Base-by-base conservation (phyloP, 2,113 vertebrate genomes). In the Nannospalax galili region DNA sequence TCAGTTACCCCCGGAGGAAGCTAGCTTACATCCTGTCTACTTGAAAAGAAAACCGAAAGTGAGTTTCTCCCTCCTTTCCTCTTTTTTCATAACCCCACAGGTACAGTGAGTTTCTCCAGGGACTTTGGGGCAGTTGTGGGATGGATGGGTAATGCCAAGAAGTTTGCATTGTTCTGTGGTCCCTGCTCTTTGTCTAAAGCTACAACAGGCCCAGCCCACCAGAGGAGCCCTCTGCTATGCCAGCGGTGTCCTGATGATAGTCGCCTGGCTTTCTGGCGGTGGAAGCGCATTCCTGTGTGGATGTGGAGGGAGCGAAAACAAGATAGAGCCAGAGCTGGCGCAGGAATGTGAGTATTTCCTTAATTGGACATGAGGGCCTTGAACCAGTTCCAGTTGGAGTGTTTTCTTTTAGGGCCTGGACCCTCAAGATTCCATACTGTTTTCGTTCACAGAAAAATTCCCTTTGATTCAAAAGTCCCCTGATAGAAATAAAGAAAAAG, bases 331-430 rank as follows among this genome's bases (percentile, higher is more conserved):
- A 78, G 95, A 86, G 96, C 85, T 40, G 65, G 88, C 16, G 11
- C 84, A 92, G 94, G 96, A 97, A 97, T 97, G 96, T 72, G 84
- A 95, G 77, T 81, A 32, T 93, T 95, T 96, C 96, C 97, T 97
- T 97, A 97, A 97, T 96, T 97, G 97, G 96, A 96, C 96, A 96
- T 35, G 52, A 96, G 92, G 81, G 81, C 73, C 93, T 97, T 97
- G 97, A 96, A 96, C 69, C 37, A 40, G 35, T 90, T 97, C 96
- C 96, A 97, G 78, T 69, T 95, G 89, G 37, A 88, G 90, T 96
- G 95, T 97, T 97, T 97, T 94, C 96, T 92, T 97, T 94, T 93
- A 94, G 88, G 94, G 95, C 90, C 94, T 94, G 93, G 94, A 94
- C 92, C 96, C 93, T 96, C 93, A 97, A 96, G 88, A 95, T 93